Evolutionary conservation across 2,113 vertebrate genomes (phyloP), one percentile per base, ranked within the genome.

Genomic region (Psophia crepitans): DNA sequence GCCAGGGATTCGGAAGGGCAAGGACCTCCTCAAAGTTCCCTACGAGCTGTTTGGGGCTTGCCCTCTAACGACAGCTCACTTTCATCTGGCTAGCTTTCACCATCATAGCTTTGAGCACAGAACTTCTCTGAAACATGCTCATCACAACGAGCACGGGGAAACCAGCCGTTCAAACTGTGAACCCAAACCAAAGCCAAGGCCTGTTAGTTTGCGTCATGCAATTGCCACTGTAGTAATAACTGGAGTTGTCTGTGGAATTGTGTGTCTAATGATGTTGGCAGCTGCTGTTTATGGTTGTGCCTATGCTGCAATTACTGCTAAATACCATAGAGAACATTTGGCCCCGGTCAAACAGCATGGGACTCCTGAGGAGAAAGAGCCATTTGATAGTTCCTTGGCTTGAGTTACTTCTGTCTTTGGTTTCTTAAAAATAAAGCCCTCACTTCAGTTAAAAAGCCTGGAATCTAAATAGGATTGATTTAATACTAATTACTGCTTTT

Each of bases 241-340:
- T 0, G 99, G 99, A 3, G 98, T 99, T 5, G 98, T 99, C 70
- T 99, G 99, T 28, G 99, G 99, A 39, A 98, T 99, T 4, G 99
- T 99, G 80, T 99, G 98, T 75, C 98, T 99, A 76, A 99, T 99
- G 99, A 99, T 99, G 99, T 80, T 99, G 98, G 99, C 97, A 3
- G 99, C 99, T 0, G 99, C 99, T 2, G 98, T 99, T 37, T 99
- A 99, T 0, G 99, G 99, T 48, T 99, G 99, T 16, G 98, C 99
- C 78, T 99, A 99, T 3, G 99, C 99, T 1, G 99, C 99, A 3
- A 97, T 99, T 81, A 98, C 99, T 71, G 99, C 99, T 83, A 99
- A 98, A 69, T 98, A 98, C 96, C 99, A 98, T 58, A 96, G 96
- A 9, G 98, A 99, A 63, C 97, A 97, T 43, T 57, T 97, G 96